Conservation (phyloP, 2,113 vertebrate species). For the Pheucticus melanocephalus region DNA sequence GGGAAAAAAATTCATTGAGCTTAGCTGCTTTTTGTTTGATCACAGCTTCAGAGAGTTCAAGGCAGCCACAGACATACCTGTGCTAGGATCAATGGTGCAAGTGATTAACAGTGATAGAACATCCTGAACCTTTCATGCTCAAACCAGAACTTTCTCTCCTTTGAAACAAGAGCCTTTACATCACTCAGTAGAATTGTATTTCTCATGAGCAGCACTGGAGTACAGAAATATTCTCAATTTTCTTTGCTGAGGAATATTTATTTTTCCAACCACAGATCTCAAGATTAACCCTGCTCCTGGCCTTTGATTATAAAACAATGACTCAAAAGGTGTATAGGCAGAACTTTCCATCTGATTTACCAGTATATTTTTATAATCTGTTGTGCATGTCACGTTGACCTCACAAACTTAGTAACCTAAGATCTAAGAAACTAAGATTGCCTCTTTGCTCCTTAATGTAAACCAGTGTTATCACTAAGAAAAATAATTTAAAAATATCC, state of each 20-base stretch:
- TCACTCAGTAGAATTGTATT: neutral
- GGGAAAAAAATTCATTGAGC: neutral
- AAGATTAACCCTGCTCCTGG: conserved; percentile 7
- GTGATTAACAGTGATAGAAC: conserved; percentile 12
- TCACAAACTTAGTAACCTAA: conserved; percentile 39
- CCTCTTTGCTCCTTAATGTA: neutral
- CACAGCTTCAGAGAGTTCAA: neutral
- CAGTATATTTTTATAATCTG: conserved; percentile 31
- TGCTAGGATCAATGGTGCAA: neutral
- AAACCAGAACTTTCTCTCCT: neutral
- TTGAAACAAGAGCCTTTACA: conserved; percentile 28
- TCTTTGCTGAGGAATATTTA: neutral
- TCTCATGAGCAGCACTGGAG: neutral
- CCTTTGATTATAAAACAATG: conserved; percentile 44
- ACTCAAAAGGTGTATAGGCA: conserved; percentile 28
- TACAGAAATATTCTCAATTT: neutral
- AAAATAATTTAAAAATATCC: neutral
- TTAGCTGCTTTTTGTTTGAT: neutral
- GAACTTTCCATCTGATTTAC: conserved; percentile 33
- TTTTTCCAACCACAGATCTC: neutral
- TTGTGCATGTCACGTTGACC: conserved; percentile 33
- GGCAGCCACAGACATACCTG: neutral
- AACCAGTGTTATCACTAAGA: neutral
- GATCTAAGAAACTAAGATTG: conserved; percentile 5
- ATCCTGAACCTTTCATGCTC: neutral